Percentiles rank a stretch among this genome's conserved stretches.
phyloP scores from a whole-genome alignment of 2,888 invertebrate species.

The Dysmachus trigonus region DNA sequence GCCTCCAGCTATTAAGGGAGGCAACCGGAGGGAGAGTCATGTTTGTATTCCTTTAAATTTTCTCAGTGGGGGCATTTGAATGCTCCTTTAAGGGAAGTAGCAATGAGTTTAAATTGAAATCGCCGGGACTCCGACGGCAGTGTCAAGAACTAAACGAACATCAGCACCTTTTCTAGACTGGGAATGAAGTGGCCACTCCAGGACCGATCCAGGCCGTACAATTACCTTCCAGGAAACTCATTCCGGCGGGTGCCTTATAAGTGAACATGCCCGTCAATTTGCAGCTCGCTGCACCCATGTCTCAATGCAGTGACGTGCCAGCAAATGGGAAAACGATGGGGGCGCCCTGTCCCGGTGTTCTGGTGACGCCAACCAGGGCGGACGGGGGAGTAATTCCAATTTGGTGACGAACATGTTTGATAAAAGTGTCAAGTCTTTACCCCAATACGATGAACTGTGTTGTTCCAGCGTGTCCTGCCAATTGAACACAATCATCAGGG shows the following conservation, averaged over 20 bases:
- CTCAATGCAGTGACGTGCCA: neutral
- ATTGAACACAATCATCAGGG: conserved; percentile 19
- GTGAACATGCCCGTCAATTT: neutral
- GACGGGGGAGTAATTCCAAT: conserved; percentile 12
- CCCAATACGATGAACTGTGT: conserved; percentile 1
- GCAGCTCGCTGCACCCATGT: neutral
- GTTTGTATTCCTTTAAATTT: neutral
- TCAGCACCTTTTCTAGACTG: neutral
- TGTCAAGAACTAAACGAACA: neutral
- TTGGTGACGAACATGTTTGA: conserved; percentile 24
- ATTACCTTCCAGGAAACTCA: neutral
- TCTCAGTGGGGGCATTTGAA: neutral
- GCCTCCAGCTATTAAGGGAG: neutral
- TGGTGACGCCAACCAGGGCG: neutral
- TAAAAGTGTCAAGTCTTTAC: conserved; percentile 29
- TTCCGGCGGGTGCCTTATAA: neutral
- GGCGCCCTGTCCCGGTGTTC: neutral
- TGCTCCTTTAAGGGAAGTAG: neutral
- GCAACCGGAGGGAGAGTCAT: too few relatives aligned
- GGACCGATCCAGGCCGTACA: neutral
- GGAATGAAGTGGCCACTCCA: neutral
- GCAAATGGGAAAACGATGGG: neutral
- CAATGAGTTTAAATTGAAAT: neutral
- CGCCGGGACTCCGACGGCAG: neutral
- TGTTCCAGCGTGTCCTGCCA: conserved; percentile 22